These are phyloP conservation scores for Harpalus rufipes DNA, from an alignment of 2,888 invertebrate genomes.

Conservation along the genomic window DNA sequence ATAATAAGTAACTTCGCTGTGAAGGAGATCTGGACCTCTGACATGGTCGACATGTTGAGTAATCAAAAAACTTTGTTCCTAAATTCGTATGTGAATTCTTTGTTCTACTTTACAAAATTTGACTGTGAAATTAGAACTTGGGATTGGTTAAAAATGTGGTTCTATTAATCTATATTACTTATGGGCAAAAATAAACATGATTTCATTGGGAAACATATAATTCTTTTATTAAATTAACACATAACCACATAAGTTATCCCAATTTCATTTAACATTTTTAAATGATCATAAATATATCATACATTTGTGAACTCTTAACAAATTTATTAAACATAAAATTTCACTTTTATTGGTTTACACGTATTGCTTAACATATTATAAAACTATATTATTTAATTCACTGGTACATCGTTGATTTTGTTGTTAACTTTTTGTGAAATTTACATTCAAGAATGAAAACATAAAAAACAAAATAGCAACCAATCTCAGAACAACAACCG, in stretches of 20 bases:
- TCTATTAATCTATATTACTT: too few species aligned
- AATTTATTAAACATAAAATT: constrained; percentile 4
- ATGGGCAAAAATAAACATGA: neutral
- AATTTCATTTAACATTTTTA: constrained; percentile 1
- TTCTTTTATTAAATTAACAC: neutral
- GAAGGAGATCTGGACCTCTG: too few species aligned
- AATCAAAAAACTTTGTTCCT: too few species aligned
- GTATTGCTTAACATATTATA: neutral
- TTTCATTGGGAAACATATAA: neutral
- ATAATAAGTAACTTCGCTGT: too few species aligned
- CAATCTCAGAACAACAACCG: neutral
- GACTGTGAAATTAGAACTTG: too few species aligned
- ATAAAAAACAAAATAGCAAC: neutral
- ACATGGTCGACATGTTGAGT: too few species aligned
- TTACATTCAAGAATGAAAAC: constrained; percentile 9
- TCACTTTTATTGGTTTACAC: neutral
- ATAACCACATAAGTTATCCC: neutral
- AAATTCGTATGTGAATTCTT: too few species aligned
- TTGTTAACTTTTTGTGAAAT: neutral
- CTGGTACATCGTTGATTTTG: neutral
- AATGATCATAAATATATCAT: neutral
- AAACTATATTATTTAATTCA: neutral
- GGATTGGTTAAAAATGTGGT: too few species aligned
- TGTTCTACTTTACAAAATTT: too few species aligned
- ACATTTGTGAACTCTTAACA: neutral